These are phyloP conservation scores for Eulemur mongoz DNA, from an alignment of 2,797 vertebrate species.

Conservation along the genomic window DNA sequence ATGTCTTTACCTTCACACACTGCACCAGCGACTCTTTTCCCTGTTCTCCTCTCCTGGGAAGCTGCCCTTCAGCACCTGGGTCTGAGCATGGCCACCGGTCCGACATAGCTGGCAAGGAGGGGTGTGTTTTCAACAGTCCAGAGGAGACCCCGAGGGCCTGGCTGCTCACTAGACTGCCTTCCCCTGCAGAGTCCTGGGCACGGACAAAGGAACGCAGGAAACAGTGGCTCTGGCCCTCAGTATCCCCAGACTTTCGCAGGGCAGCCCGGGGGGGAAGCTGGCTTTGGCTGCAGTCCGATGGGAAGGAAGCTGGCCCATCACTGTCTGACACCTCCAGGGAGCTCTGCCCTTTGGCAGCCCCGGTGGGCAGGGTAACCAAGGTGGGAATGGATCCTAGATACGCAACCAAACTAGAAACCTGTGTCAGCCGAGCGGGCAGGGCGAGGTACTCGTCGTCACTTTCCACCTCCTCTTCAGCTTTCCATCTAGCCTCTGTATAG, in stretches of 20 bases:
- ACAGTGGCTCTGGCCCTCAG: not conserved
- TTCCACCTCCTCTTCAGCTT: constrained; percentile 71
- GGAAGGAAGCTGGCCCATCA: constrained; percentile 31
- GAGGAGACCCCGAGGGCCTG: constrained; percentile 15
- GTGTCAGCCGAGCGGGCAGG: constrained; percentile 90
- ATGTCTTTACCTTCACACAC: constrained; percentile 89
- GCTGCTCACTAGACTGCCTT: not conserved
- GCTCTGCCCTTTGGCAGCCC: constrained; percentile 23
- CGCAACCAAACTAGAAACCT: constrained; percentile 88
- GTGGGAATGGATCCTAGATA: constrained; percentile 85
- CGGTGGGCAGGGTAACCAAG: not conserved
- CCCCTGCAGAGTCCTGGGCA: not conserved
- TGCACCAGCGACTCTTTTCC: constrained; percentile 88
- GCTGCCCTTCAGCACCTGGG: constrained; percentile 42
- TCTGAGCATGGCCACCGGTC: constrained; percentile 65
- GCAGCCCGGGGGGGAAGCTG: not conserved
- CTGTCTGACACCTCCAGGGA: constrained; percentile 46
- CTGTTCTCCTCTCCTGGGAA: constrained; percentile 54
- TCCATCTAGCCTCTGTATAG: not conserved
- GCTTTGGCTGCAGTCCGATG: not conserved
- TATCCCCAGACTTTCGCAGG: not conserved
- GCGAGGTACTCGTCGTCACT: constrained; percentile 92
- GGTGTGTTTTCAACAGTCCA: constrained; percentile 56
- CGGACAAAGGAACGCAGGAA: not conserved
- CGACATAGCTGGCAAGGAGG: constrained; percentile 79